These are phyloP conservation scores for Salvelinus fontinalis DNA, from an alignment of 2,113 vertebrate species.

Conservation along the genomic window DNA sequence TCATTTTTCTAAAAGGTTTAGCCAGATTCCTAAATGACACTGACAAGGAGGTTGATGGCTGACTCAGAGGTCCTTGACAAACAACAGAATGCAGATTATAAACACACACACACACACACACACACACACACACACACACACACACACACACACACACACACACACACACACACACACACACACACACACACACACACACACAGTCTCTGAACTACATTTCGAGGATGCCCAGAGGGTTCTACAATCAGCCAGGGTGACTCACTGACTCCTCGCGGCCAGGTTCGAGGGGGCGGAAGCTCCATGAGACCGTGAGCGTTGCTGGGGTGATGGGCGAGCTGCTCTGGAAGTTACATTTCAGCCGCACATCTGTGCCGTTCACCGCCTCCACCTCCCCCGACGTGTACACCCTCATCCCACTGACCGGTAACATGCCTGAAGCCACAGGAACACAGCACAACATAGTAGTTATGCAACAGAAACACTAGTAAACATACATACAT, in stretches of 20 bases:
- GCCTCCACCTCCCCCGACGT: constrained; percentile 80
- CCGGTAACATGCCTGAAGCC: constrained; percentile 69
- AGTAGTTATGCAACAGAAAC: background rate
- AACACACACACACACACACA: constrained; percentile 6
- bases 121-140: constrained; percentile 2
- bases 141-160: constrained; percentile 1
- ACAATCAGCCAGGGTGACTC: constrained; percentile 50
- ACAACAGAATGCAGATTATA: background rate
- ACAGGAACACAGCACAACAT: background rate
- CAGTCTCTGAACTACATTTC: background rate
- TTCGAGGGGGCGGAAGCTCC: constrained; percentile 85
- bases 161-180: constrained; percentile 2
- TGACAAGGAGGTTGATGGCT: too few relatives aligned
- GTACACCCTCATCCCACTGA: constrained; percentile 77
- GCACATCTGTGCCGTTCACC: constrained; percentile 86
- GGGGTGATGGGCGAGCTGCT: constrained; percentile 73
- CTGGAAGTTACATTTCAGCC: constrained; percentile 89
- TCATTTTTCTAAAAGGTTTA: too few relatives aligned
- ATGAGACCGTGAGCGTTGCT: constrained; percentile 72
- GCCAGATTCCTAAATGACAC: too few relatives aligned
- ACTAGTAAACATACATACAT: background rate
- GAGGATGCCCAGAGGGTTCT: too few relatives aligned
- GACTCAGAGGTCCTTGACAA: too few relatives aligned
- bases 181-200: background rate
- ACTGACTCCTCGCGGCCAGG: constrained; percentile 80